phyloP scores from a whole-genome alignment of 92 coral and sea anemone genomes.

The Umimayanthus kanabou region DNA sequence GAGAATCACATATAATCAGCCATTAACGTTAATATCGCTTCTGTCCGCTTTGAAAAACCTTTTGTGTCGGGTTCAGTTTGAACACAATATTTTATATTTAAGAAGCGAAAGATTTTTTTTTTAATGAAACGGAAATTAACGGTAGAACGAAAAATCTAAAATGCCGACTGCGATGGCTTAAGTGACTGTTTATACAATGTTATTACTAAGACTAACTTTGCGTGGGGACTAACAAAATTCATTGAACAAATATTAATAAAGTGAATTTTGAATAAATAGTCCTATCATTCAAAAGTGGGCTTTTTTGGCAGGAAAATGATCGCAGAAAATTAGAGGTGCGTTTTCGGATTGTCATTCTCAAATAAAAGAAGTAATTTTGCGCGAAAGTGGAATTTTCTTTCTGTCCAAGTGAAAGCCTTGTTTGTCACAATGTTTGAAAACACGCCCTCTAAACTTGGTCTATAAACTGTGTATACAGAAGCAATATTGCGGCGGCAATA shows the following conservation, averaged over 20 bases:
- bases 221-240: neutral
- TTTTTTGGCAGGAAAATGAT: neutral
- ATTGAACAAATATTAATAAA: constrained; percentile 15
- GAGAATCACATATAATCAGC: too few relatives aligned
- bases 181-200: neutral
- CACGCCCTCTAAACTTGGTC: constrained; percentile 9
- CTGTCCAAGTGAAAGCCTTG: neutral
- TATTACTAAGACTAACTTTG: neutral
- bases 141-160: neutral
- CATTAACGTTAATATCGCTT: neutral
- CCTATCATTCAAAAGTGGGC: neutral
- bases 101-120: neutral
- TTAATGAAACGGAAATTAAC: constrained; percentile 7
- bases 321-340: neutral
- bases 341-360: neutral
- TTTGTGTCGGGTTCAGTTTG: neutral
- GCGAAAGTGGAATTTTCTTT: neutral
- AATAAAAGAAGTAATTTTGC: neutral
- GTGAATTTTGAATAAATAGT: neutral
- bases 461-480: neutral
- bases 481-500: neutral
- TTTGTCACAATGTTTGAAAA: neutral
- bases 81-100: neutral
- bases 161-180: neutral
- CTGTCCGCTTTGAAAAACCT: neutral